A percentile compares a stretch with the other conserved stretches of the same genome.
Conservation (phyloP, 2,797 vertebrate genomes). For the Arremon brunneinucha region DNA sequence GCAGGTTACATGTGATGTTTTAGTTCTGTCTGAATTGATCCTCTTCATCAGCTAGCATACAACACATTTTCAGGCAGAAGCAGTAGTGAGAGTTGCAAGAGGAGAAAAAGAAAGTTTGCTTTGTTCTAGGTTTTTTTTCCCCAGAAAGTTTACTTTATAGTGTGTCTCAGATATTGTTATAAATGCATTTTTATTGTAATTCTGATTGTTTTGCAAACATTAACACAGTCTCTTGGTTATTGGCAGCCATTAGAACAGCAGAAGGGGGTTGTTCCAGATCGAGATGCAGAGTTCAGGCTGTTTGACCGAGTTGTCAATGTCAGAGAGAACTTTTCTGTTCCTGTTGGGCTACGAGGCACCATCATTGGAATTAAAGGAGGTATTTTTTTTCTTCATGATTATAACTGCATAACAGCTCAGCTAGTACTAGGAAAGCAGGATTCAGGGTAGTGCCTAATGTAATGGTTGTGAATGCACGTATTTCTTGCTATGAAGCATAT, state of each 20-base stretch:
- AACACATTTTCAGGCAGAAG: background rate
- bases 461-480: background rate
- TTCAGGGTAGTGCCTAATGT: background rate
- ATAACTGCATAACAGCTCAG: background rate
- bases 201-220: background rate
- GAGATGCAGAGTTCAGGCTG: constrained; percentile 88
- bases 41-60: background rate
- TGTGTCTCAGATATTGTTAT: background rate
- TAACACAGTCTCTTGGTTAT: background rate
- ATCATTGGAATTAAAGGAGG: constrained; percentile 96
- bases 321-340: constrained; percentile 92
- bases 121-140: background rate
- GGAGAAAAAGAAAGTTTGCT: background rate
- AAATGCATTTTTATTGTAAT: background rate
- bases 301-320: constrained; percentile 95
- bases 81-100: background rate
- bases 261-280: constrained; percentile 90
- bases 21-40: background rate
- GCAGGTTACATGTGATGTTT: background rate
- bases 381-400: constrained; percentile 60
- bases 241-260: constrained; percentile 92
- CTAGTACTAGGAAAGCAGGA: background rate
- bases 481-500: background rate
- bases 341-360: constrained; percentile 91
- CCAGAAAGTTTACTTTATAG: background rate